Evolutionary conservation across 64 coral and sea anemone species (phyloP), one percentile per base, ranked within the genome.

Genomic region (Orbicella faveolata): DNA sequence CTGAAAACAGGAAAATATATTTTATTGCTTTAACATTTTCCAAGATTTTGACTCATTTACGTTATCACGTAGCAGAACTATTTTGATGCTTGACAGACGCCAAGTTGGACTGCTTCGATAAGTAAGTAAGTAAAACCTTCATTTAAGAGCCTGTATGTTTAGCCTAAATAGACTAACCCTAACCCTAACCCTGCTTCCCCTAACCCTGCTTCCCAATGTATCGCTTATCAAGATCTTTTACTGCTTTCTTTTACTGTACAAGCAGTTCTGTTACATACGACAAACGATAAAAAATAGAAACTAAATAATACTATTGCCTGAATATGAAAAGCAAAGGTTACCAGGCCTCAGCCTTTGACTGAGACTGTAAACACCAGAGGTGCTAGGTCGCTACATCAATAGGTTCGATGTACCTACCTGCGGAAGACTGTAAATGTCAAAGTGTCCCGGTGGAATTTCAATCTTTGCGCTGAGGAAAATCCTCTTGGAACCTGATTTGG

Each of bases 351-450:
- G 44, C 44, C 55, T 59, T 59, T 59, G 11, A 16, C 12, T 59
- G 15, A 12, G 6, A 53, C 4, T 53, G 4, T 10, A 10, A 59
- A 15, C 12, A 2, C 12, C 15, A 59, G 9, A 59, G 11, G 55
- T 59, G 55, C 15, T 16, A 59, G 55, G 15, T 16, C 15, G 11
- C 44, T 48, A 59, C 13, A 59, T 59, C 1, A 5, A 63, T 53
- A 81, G 21, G 9, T 26, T 70, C 23, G 23, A 20, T 68, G 67
- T 13, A 12, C 69, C 33, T 2, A 98, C 95, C 88, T 98, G 97
- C 57, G 94, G 94, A 79, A 99, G 84, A 78, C 97, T 99, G 61
- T 95, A 99, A 37, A 99, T 93, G 79, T 99, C 97, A 68, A 96
- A 95, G 20, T 95, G 79, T 41, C 97, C 94, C 3, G 91, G 91